Conservation (phyloP, 2,113 vertebrate genomes). For the Epinephelus fuscoguttatus region DNA sequence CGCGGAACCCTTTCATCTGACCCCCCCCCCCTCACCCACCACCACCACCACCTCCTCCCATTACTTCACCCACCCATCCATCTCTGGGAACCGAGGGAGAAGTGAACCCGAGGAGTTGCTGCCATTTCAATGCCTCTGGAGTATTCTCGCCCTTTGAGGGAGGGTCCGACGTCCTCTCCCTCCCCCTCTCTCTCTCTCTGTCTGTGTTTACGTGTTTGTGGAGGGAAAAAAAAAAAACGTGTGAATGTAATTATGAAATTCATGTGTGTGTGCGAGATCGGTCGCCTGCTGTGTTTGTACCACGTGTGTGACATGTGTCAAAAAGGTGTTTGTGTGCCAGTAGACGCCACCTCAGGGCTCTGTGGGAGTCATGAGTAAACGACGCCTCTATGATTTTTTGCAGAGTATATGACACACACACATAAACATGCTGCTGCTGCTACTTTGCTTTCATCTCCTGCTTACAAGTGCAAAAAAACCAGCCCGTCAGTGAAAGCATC, state of each 20-base stretch:
- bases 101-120: slow-evolving; percentile 75
- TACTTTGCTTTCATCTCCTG: slow-evolving; percentile 78
- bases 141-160: slow-evolving; percentile 64
- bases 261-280: slow-evolving; percentile 11
- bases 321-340: slow-evolving; percentile 71
- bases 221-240: slow-evolving; percentile 34
- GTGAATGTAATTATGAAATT: slow-evolving; percentile 64
- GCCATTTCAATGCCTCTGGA: slow-evolving; percentile 80
- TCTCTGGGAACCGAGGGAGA: slow-evolving; percentile 56
- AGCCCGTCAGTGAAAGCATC: slow-evolving; percentile 36
- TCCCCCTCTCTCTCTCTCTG: slow-evolving; percentile 10
- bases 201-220: slow-evolving; percentile 71
- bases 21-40: neutral
- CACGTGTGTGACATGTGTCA: slow-evolving; percentile 41
- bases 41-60: neutral
- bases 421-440: slow-evolving; percentile 64
- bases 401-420: slow-evolving; percentile 39
- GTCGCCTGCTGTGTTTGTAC: neutral
- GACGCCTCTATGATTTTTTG: slow-evolving; percentile 52
- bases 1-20: slow-evolving; percentile 88
- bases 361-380: slow-evolving; percentile 65
- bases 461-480: slow-evolving; percentile 58
- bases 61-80: slow-evolving; percentile 1
- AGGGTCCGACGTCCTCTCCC: slow-evolving; percentile 17
- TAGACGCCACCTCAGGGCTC: slow-evolving; percentile 80